Base-by-base conservation (phyloP, 2,113 vertebrate species). In the Gavia stellata region DNA sequence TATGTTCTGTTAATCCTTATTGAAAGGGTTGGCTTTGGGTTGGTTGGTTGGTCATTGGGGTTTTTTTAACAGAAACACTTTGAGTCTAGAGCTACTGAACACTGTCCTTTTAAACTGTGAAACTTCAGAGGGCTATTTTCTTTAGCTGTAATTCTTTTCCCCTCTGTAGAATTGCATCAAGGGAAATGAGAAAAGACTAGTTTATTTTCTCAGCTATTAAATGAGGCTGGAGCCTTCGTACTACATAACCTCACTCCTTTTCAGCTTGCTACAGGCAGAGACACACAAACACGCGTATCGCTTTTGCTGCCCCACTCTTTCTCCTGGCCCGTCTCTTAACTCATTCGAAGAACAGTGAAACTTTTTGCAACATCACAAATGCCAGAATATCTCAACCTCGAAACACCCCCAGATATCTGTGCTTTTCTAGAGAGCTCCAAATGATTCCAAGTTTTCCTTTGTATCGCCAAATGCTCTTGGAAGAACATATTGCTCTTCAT, bases 401-500 rank as follows among this genome's bases (percentile, higher is more conserved):
- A 90, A 75, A 33, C 59, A 70, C n/a, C 50, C 67, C 40, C 73
- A 79, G 82, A 83, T 90, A 97, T 73, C 71, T 66, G 45, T 73
- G 53, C 17, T 83, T 88, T 94, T 85, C 93, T 87, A 94, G 86
- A 91, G 58, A 88, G 42, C 53, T 90, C 50, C 78, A 45, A 91
- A 87, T 49, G 70, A 93, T 87, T 94, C 92, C 78, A 93, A 86
- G 80, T 87, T 94, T 94, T 88, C 66, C 56, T 88, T 92, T 92
- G 40, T 82, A 81, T 91, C 14, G 17, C 81, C 89, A 96, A 96
- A 87, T 63, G 75, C 92, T 97, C 86, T 93, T 94, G 89, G 59
- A 97, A 95, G 94, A 94, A 94, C 87, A 94, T 42, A 84, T 19
- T 85, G 87, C 56, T 97, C 79, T 97, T 93, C 63, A 34, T 50